Evolutionary conservation across 2,888 invertebrate genomes (phyloP), one percentile per base, ranked within the genome.

Genomic region (Keiferia lycopersicella): DNA sequence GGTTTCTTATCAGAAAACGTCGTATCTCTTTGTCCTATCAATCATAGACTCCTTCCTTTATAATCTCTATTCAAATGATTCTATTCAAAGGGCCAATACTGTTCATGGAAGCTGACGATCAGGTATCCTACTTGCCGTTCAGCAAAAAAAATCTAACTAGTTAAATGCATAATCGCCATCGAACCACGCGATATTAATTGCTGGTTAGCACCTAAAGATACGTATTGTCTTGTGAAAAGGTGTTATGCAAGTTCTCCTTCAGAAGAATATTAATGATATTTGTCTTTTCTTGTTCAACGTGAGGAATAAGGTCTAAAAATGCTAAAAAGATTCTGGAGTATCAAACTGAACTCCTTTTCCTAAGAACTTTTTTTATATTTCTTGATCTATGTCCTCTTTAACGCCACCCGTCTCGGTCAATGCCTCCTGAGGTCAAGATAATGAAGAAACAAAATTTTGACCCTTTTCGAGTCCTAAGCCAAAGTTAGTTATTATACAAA

Each of bases 181-280:
- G 22, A 51, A 51, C 20, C 51, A 51, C 51, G 51, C 51, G 51
- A 51, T 51, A 12, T 20, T 51, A 51, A 51, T 51, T 51, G 4
- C 10, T 22, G 3, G 34, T 34, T 34, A 34, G 20, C 22, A 22
- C 51, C 51, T 45, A 16, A 45, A 45, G 16, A 45, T 45, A 45
- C 45, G 45, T 45, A 45, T 45, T 45, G 45, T 45, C 45, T 45
- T 45, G 16, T 45, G n/a, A 45, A 45, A 45, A 16, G 45, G 45
- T 45, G 8, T 10, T 34, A 34, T 34, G 34, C 8, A 34, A 34
- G 34, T 4, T 16, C 45, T 41, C 14, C n/a, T n/a, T n/a, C n/a
- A n/a, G n/a, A n/a, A n/a, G 2, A 3, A 41, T 41, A n/a, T 41
- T 41, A 14, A 41, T 3, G 3, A 14, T 11, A 41, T 14, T 12